Percentiles rank a stretch among this genome's conserved stretches.
Conservation (phyloP, 1,140 invertebrate species). For the Mizuhopecten yessoensis region DNA sequence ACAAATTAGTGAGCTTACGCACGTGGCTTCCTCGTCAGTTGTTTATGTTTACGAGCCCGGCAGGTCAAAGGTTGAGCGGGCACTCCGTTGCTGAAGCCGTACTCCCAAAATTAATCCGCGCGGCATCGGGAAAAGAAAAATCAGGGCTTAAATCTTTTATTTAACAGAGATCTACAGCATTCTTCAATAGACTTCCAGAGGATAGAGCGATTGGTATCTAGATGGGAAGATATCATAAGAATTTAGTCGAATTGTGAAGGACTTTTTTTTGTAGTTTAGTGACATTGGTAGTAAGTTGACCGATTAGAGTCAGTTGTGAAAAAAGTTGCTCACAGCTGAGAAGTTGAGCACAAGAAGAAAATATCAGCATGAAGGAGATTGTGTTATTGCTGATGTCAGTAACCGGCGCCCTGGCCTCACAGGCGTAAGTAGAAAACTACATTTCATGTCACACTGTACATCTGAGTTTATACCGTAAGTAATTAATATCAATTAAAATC, state of each 20-base stretch:
- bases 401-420: neutral
- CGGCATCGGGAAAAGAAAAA: neutral
- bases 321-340: neutral
- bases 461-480: too few species aligned
- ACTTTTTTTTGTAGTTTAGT: neutral
- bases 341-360: neutral
- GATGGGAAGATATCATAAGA: neutral
- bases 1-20: conserved; percentile 12
- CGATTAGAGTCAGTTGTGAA: neutral
- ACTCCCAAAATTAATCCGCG: neutral
- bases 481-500: too few species aligned
- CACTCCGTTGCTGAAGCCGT: neutral
- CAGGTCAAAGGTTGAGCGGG: neutral
- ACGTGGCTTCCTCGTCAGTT: conserved; percentile 28
- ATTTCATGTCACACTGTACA: too few species aligned
- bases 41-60: conserved; percentile 10
- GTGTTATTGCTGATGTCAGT: conserved; percentile 6
- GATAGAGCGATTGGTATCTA: neutral
- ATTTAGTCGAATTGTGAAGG: neutral
- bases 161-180: neutral
- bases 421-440: neutral
- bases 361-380: neutral
- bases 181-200: neutral
- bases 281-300: neutral
- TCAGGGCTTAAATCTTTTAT: neutral